Evolutionary conservation across 2,888 invertebrate species (phyloP).

Genomic region (Ophion ventricosus): DNA sequence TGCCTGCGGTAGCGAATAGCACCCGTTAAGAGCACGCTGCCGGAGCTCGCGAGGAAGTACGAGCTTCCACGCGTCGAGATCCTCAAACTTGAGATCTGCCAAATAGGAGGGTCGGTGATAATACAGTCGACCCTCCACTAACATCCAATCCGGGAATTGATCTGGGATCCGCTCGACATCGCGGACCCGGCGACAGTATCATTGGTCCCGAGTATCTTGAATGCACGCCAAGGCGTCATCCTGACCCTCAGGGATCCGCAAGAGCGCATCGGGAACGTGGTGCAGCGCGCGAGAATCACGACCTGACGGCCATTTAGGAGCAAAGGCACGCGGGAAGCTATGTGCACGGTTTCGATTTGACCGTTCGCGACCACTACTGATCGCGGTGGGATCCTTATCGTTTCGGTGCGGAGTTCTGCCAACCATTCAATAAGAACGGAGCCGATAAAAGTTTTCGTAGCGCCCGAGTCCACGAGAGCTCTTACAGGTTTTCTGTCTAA

Average conservation of each 20-base stretch:
- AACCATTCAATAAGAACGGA: background rate
- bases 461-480: constrained; percentile 44
- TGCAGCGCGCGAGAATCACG: constrained; percentile 19
- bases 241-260: constrained; percentile 16
- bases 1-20: constrained; percentile 25
- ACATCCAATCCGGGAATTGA: background rate
- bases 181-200: too few relatives aligned
- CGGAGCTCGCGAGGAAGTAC: constrained; percentile 48
- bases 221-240: background rate
- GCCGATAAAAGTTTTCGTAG: constrained; percentile 23
- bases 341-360: background rate
- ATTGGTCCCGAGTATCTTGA: too few relatives aligned
- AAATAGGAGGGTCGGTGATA: constrained; percentile 4
- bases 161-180: background rate
- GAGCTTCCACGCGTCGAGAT: constrained; percentile 53
- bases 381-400: background rate
- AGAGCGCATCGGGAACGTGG: constrained; percentile 59
- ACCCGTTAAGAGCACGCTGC: background rate
- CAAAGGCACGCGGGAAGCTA: background rate
- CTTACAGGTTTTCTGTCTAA: background rate
- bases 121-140: constrained; percentile 19
- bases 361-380: background rate
- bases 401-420: too few relatives aligned
- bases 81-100: background rate
- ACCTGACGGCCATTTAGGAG: background rate